These are phyloP conservation scores for Xenopus laevis DNA, from an alignment of 2,113 vertebrate species.

Conservation along the genomic window DNA sequence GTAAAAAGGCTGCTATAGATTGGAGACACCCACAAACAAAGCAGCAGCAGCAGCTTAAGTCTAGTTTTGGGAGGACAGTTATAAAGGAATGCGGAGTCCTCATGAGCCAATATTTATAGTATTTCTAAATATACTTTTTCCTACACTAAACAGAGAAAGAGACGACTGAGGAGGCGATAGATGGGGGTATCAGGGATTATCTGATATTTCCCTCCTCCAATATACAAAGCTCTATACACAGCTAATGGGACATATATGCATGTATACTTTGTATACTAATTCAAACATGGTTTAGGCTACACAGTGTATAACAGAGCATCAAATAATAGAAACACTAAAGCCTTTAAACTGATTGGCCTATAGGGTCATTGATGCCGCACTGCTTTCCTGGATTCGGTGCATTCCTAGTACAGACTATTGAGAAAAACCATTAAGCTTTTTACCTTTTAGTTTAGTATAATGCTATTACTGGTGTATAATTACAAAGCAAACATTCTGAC, in stretches of 20 bases:
- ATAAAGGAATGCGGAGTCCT: conserved; percentile 9
- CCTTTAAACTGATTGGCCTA: too few species aligned
- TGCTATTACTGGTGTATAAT: too few species aligned
- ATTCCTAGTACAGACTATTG: too few species aligned
- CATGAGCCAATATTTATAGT: not conserved
- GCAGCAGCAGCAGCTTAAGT: not conserved
- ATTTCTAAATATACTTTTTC: conserved; percentile 16
- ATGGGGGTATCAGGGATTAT: conserved; percentile 4
- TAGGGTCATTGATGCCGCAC: too few species aligned
- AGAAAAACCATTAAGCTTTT: too few species aligned
- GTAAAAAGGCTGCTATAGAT: conserved; percentile 14
- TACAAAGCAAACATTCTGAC: too few species aligned
- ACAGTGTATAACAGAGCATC: too few species aligned
- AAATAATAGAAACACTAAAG: too few species aligned
- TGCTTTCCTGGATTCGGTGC: too few species aligned
- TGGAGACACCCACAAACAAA: not conserved
- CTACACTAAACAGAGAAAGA: conserved; percentile 2
- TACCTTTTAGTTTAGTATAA: too few species aligned
- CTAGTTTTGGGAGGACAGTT: not conserved
- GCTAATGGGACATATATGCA: conserved; percentile 36
- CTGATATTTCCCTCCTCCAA: conserved; percentile 10
- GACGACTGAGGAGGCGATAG: not conserved
- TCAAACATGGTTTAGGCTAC: too few species aligned
- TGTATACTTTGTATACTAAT: too few species aligned
- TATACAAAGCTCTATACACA: conserved; percentile 28